A percentile compares a stretch with the other conserved stretches of the same genome.
Evolutionary conservation across 2,113 vertebrate genomes (phyloP).

Genomic region (Ginglymostoma cirratum): DNA sequence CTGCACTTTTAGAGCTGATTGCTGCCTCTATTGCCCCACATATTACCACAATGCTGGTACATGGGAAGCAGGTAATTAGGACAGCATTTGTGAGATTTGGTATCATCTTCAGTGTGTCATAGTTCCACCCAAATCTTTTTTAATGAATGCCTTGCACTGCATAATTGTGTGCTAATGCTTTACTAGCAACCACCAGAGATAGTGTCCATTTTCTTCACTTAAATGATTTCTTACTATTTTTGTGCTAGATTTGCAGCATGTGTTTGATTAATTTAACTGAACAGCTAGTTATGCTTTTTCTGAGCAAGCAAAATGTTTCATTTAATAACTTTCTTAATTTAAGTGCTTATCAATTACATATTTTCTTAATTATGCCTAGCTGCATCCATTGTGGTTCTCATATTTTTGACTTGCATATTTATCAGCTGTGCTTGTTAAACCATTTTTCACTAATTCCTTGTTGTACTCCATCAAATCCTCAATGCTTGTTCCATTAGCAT

Average conservation of each 20-base stretch:
- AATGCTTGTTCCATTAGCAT: constrained; percentile 6
- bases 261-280: background rate
- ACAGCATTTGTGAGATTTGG: constrained; percentile 50
- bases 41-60: constrained; percentile 93
- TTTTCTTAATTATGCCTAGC: background rate
- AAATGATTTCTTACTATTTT: background rate
- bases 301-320: background rate
- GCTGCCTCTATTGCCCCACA: constrained; percentile 90
- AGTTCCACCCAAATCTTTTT: background rate
- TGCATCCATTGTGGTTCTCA: constrained; percentile 15
- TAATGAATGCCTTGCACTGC: background rate
- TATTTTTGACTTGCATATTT: background rate
- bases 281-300: background rate
- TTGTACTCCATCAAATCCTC: background rate
- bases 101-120: background rate
- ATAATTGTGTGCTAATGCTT: background rate
- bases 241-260: constrained; percentile 19
- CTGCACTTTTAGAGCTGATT: constrained; percentile 79
- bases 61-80: constrained; percentile 91
- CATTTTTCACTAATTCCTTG: background rate
- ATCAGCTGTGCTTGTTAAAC: background rate
- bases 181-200: background rate
- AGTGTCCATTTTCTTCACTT: background rate
- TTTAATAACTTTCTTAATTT: constrained; percentile 24
- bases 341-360: background rate